phyloP scores from a whole-genome alignment of 2,113 vertebrate genomes.

The Microtus richardsoni region DNA sequence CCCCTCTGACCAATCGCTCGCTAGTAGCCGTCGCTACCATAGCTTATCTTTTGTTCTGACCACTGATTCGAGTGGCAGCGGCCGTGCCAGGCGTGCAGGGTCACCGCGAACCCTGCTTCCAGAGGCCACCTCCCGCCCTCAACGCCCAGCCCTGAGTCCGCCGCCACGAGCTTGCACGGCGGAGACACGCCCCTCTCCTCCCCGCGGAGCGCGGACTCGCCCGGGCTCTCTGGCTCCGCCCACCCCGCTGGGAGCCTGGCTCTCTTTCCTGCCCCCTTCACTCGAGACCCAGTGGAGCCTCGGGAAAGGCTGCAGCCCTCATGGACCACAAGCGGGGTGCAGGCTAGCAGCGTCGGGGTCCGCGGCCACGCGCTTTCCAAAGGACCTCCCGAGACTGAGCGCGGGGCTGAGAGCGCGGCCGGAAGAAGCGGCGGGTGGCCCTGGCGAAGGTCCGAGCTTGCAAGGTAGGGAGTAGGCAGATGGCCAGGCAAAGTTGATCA shows the following conservation, averaged over 20 bases:
- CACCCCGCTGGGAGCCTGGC: not conserved
- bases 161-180: not conserved
- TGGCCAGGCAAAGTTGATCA: not conserved
- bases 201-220: not conserved
- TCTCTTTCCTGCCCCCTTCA: not conserved
- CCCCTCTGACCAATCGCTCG: conserved; percentile 25
- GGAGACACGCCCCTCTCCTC: conserved; percentile 70
- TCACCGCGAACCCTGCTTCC: rapidly evolving
- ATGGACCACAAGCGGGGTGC: rapidly evolving
- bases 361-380: not conserved
- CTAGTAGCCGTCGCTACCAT: not conserved
- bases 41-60: not conserved
- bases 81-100: not conserved
- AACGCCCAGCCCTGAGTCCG: not conserved
- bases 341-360: not conserved
- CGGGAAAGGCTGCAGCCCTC: not conserved
- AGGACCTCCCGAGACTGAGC: not conserved
- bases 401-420: not conserved
- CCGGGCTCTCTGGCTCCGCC: conserved; percentile 58
- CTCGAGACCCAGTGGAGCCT: not conserved
- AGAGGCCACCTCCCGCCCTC: not conserved
- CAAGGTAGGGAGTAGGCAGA: conserved; percentile 3
- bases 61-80: not conserved
- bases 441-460: not conserved
- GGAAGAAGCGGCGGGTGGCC: not conserved